These are phyloP conservation scores for Meteorus sp. DNA, from an alignment of 1,140 invertebrate species.

Conservation along the genomic window DNA sequence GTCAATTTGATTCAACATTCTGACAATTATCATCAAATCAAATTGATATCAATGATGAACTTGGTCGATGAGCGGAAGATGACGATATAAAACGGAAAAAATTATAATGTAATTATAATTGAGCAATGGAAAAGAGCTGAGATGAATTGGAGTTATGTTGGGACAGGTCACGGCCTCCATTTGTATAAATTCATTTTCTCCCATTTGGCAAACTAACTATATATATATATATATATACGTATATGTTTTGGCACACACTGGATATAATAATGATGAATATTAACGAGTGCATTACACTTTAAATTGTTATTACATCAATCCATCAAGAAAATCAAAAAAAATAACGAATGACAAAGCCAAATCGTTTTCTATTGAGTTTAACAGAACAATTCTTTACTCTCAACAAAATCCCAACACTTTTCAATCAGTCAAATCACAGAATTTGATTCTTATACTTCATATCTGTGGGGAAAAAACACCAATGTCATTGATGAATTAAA, in stretches of 20 bases:
- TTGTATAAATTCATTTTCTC: constrained; percentile 25
- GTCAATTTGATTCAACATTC: too few species aligned
- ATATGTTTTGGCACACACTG: constrained; percentile 38
- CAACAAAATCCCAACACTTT: too few species aligned
- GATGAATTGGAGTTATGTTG: constrained; percentile 14
- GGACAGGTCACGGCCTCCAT: constrained; percentile 46
- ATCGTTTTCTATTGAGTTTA: too few species aligned
- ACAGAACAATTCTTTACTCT: too few species aligned
- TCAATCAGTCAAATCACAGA: too few species aligned
- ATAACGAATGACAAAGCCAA: not conserved
- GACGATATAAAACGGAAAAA: not conserved
- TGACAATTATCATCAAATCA: not conserved
- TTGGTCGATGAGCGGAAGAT: not conserved
- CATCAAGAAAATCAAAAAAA: too few species aligned
- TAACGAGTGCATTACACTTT: constrained; percentile 16
- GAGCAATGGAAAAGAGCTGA: not conserved
- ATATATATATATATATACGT: too few species aligned
- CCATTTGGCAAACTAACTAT: constrained; percentile 43
- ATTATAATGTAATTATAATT: constrained; percentile 20
- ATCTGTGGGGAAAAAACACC: too few species aligned
- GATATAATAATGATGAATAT: not conserved
- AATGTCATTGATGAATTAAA: too few species aligned
- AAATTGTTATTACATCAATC: not conserved
- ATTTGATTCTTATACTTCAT: too few species aligned
- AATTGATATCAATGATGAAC: not conserved